Base-by-base conservation (phyloP, 1,140 invertebrate species). In the Aphaenogaster floridana region DNA sequence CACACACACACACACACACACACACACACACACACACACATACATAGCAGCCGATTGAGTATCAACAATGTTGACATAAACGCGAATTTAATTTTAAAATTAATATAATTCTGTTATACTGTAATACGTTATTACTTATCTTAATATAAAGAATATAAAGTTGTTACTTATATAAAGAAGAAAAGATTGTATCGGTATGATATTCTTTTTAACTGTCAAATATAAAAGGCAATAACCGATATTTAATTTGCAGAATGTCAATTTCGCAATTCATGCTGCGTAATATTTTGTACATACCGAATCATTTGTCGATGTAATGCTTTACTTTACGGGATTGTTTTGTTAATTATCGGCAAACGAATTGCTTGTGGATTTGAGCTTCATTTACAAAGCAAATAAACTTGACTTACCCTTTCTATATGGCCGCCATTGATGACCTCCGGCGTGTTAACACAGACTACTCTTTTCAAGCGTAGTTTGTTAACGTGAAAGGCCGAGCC, bases 401-500 rank as follows among this genome's bases (percentile, higher is more conserved):
- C 50, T 69, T 59, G 61, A 91, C 95, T 94, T 95, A 96, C 96
- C 94, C 96, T 96, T 89, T 96, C 96, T 71, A 96, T 96, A 90
- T 95, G 95, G 78, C 95, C 94, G 87, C 93, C 93, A 36, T 94
- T 94, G 88, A 96, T 94, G 80, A 96, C 94, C 92, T 96, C 95
- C 71, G 95, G 93, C 74, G 95, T 94, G 87, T 95, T 95, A 86
- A 94, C 95, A 81, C 94, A 95, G 74, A 95, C 94, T 71, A 95
- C 95, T 86, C 95, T 94, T 94, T 97, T 97, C 81, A 97, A 95
- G 78, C 97, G 96, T 50, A 97, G 96, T 95, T 98, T 98, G 94
- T 98, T 98, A 92, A 98, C 97, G 94, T 98, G 98, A 93, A 98
- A 98, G 50, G 98, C 98, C 15, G 97, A 98, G 21, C 98, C 98